Evolutionary conservation across 2,113 vertebrate genomes (phyloP), one percentile per base, ranked within the genome.

Genomic region (Himantopus leucocephalus): DNA sequence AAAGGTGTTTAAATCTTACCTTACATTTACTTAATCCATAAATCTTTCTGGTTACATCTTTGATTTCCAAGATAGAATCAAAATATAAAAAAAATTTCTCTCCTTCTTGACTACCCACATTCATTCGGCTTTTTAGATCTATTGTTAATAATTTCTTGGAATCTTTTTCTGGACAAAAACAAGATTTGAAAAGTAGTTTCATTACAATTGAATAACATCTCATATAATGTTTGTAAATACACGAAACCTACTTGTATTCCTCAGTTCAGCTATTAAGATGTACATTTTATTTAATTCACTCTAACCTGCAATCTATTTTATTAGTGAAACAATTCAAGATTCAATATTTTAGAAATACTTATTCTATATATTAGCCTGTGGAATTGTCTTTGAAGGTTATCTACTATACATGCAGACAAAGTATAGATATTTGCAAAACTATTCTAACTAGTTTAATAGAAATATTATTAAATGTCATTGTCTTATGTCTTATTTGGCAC

Each of bases 31-130:
- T 91, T 68, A 92, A 89, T 76, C 98, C 99, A 95, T 98, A 99
- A 85, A 99, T 95, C 52, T 96, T 98, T 81, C 90, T 62, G 68
- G 86, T 94, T 70, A 97, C 98, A 71, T 97, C 97, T 85, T 95
- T 94, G 82, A 99, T 98, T 96, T 99, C 98, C 96, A 99, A 97
- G 9, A 98, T 97, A 81, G 98, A 97, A 97, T 99, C 99, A 98
- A 99, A 99, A 96, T 96, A 98, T 20, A 99, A 97, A 62, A 80
- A 92, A 77, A 99, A 94, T 82, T 92, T 98, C 18, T 96, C 97
- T 88, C 99, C 99, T 97, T 98, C 98, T 83, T 97, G 94, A 43
- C 80, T 76, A 84, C 98, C 98, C 71, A 99, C 95, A 70, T 85
- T 97, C 75, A 99, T 78, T 35, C 96, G 84, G 52, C 97, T 98